These are phyloP conservation scores for Sinodicranocentrus sp. DNA, from an alignment of 2,888 invertebrate genomes.

Conservation along the genomic window DNA sequence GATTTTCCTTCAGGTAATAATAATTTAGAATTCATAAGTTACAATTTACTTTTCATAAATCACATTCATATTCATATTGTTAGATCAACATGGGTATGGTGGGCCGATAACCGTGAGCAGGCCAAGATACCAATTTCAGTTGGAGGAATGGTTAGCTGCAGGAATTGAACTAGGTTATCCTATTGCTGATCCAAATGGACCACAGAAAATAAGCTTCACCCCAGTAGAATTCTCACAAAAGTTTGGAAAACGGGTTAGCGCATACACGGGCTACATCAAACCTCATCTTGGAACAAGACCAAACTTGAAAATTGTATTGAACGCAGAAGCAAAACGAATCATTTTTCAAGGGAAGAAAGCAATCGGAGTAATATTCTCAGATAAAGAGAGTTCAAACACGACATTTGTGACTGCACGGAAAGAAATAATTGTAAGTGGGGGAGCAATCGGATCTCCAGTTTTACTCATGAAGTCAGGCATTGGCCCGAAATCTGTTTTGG, in stretches of 20 bases:
- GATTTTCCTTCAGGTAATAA: slow-evolving; percentile 12
- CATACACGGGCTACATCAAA: slow-evolving; percentile 50
- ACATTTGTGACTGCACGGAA: slow-evolving; percentile 6
- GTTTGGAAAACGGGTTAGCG: slow-evolving; percentile 55
- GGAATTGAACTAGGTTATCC: slow-evolving; percentile 54
- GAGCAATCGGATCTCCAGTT: slow-evolving; percentile 20
- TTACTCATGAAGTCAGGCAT: slow-evolving; percentile 49
- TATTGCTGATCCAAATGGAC: slow-evolving; percentile 61
- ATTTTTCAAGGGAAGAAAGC: slow-evolving; percentile 17
- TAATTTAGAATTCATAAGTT: neutral
- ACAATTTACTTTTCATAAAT: neutral
- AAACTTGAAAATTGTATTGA: slow-evolving; percentile 11
- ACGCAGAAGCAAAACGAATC: slow-evolving; percentile 16
- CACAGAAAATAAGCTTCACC: slow-evolving; percentile 52
- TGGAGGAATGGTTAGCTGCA: slow-evolving; percentile 46
- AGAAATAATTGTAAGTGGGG: slow-evolving; percentile 34
- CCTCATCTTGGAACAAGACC: neutral
- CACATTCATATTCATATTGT: neutral
- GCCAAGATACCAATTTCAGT: slow-evolving; percentile 42
- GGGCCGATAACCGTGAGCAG: slow-evolving; percentile 48
- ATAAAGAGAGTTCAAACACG: neutral
- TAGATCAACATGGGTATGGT: slow-evolving; percentile 46
- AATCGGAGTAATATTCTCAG: slow-evolving; percentile 21
- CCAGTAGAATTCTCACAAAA: slow-evolving; percentile 50
- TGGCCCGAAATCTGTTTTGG: slow-evolving; percentile 3